These are phyloP conservation scores for Tamandua tetradactyla DNA, from an alignment of 2,797 vertebrate species.

Conservation along the genomic window DNA sequence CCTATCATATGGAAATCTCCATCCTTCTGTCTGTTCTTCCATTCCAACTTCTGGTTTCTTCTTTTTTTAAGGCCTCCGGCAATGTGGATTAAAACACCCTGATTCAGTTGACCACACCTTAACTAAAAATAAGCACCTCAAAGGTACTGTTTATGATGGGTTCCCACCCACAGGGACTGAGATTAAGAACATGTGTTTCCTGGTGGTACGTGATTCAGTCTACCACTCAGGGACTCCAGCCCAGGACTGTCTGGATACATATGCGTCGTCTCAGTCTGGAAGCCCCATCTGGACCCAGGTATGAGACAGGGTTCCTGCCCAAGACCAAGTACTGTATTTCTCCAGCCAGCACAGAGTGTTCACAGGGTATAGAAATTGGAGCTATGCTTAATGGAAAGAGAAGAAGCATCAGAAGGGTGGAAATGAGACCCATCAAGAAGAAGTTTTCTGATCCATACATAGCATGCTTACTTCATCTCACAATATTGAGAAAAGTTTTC, in stretches of 20 bases:
- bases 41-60: no score
- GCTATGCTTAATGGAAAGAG: background rate
- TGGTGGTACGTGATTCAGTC: no score
- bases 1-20: no score
- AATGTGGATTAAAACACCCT: no score
- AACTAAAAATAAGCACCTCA: no score
- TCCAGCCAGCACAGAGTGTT: background rate
- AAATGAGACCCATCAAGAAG: background rate
- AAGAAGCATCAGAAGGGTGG: background rate
- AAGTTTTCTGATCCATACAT: background rate
- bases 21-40: no score
- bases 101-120: no score
- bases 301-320: background rate
- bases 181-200: no score
- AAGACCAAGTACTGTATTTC: background rate
- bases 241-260: background rate
- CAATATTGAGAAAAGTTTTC: background rate
- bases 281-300: background rate
- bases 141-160: no score
- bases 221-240: background rate
- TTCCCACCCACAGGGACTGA: no score
- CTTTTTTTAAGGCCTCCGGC: no score
- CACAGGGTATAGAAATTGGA: background rate
- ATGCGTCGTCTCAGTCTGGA: background rate
- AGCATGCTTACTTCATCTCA: background rate